Conservation (phyloP, 2,797 vertebrate genomes). For the Mormyrus hasselquistii region DNA sequence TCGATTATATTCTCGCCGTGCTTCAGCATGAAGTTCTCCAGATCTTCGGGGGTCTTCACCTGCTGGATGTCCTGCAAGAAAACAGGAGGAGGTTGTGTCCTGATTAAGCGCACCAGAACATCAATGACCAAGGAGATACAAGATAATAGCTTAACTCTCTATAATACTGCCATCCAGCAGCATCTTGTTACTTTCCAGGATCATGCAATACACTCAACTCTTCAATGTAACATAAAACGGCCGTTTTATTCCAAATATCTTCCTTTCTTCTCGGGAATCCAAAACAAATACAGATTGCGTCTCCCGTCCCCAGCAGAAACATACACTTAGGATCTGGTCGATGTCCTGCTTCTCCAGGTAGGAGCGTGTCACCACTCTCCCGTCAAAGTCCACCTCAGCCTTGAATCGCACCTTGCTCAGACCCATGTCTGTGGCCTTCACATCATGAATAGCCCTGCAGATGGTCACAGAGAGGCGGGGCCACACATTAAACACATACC, state of each 20-base stretch:
- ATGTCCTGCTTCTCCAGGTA: conserved; percentile 99
- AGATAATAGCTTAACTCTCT: neutral
- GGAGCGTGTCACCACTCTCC: conserved; percentile 89
- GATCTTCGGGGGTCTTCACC: conserved; percentile 89
- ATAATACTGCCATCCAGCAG: neutral
- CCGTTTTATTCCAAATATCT: neutral
- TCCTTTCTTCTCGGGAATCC: neutral
- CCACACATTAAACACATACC: neutral
- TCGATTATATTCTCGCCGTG: conserved; percentile 98
- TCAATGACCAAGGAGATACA: neutral
- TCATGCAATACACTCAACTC: neutral
- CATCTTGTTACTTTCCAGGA: neutral
- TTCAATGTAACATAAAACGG: neutral
- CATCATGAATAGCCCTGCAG: conserved; percentile 92
- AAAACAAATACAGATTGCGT: neutral
- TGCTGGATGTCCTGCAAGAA: conserved; percentile 84
- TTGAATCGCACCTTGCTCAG: conserved; percentile 97
- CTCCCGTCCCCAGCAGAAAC: conserved; percentile 37
- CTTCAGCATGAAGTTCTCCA: conserved; percentile 94
- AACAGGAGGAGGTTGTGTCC: neutral
- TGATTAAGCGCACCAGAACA: neutral
- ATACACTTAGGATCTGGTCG: conserved; percentile 85
- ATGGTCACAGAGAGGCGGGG: neutral
- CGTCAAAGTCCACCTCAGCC: conserved; percentile 97
- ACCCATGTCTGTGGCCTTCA: conserved; percentile 95